Percentiles rank a stretch among this genome's conserved stretches.
phyloP scores from a whole-genome alignment of 2,888 invertebrate species.

The Ennomos fuscantarius region DNA sequence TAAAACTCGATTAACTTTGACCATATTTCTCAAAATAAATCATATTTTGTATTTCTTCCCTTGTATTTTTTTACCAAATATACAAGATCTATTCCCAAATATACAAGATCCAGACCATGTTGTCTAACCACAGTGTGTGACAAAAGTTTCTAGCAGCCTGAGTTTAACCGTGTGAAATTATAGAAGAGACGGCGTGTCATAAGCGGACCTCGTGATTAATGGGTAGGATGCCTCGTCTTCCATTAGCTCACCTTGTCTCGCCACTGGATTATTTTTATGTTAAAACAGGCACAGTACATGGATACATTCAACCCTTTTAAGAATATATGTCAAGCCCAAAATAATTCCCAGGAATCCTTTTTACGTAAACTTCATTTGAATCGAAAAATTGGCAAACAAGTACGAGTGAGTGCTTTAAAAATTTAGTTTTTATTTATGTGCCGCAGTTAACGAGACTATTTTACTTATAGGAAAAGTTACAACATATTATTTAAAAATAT shows the following conservation, averaged over 20 bases:
- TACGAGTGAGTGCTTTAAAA: neutral
- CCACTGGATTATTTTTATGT: conserved; percentile 33
- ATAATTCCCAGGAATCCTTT: conserved; percentile 7
- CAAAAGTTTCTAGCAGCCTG: neutral
- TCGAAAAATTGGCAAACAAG: conserved; percentile 12
- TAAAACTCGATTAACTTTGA: too few species aligned
- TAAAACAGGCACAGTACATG: conserved; percentile 17
- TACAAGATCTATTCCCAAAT: neutral
- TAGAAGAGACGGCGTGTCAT: conserved; percentile 42
- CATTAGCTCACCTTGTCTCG: conserved; percentile 33
- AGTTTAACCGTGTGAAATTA: conserved; percentile 35
- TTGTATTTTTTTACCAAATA: neutral
- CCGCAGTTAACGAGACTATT: too few species aligned
- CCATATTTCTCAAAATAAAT: too few species aligned
- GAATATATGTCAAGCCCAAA: conserved; percentile 17
- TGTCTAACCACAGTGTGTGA: too few species aligned
- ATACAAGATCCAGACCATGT: neutral
- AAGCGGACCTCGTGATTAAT: conserved; percentile 47
- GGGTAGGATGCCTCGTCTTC: conserved; percentile 38
- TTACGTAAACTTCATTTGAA: conserved; percentile 8
- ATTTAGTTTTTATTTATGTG: neutral
- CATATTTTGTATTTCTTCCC: too few species aligned
- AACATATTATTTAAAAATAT: too few species aligned
- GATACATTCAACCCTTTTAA: conserved; percentile 22
- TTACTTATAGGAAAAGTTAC: too few species aligned